Percentiles rank a stretch among this genome's conserved stretches.
phyloP scores from a whole-genome alignment of 2,888 invertebrate genomes.

The Catocala nupta region DNA sequence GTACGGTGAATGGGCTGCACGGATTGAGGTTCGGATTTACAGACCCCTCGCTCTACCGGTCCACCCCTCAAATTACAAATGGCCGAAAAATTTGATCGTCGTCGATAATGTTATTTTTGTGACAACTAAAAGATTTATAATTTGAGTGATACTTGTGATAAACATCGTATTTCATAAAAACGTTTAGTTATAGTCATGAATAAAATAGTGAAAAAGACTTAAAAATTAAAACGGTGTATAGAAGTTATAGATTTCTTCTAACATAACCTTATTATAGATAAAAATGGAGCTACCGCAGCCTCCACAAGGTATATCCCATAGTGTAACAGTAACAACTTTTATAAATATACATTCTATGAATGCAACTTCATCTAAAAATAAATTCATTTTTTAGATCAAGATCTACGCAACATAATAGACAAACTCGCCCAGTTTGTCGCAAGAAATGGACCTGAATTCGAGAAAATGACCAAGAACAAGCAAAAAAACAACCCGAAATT shows the following conservation, averaged over 20 bases:
- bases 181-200: conserved; percentile 27
- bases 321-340: not conserved
- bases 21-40: not conserved
- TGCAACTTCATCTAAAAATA: conserved; percentile 15
- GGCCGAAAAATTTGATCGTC: conserved; percentile 54
- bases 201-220: conserved; percentile 27
- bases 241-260: conserved; percentile 33
- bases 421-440: conserved; percentile 99
- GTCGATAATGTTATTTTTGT: conserved; percentile 46
- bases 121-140: conserved; percentile 20
- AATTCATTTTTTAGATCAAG: conserved; percentile 90
- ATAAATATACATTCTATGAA: conserved; percentile 11
- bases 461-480: conserved; percentile 99
- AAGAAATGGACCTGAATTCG: conserved; percentile 99
- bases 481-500: conserved; percentile 99
- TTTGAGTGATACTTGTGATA: conserved; percentile 28
- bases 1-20: too few relatives aligned
- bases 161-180: conserved; percentile 16
- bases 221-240: conserved; percentile 19
- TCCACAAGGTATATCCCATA: conserved; percentile 85
- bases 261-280: conserved; percentile 74
- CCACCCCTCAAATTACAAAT: conserved; percentile 54
- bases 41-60: conserved; percentile 7
- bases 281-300: conserved; percentile 87
- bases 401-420: conserved; percentile 98